Base-by-base conservation (phyloP, 1,140 invertebrate genomes). In the Drosophila mayri region DNA sequence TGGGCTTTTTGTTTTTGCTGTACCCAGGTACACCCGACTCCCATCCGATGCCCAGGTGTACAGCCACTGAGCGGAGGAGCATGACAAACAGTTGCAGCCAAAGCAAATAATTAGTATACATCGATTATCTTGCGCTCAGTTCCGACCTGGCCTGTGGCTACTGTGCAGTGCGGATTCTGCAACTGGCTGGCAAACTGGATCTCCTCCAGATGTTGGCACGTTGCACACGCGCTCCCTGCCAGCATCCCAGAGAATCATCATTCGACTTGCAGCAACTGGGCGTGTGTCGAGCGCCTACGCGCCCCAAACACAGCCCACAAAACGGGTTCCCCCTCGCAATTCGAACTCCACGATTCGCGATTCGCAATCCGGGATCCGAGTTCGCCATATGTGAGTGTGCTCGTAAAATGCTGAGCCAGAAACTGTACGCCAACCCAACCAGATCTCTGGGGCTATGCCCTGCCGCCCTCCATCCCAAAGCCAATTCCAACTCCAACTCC, bases 101-200 rank as follows among this genome's bases (percentile, higher is more conserved):
- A 90, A 85, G 85, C 85, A 90, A 90, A 90, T 90, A 90, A 90
- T 90, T 90, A 90, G 85, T 90, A 90, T 90, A 90, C 85, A 90
- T 90, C 85, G 85, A 90, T 90, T 90, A 90, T 90, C 85, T 90
- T 90, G 74, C 85, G 74, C 78, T 66, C 68, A 61, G 65, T 49
- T 35, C 20, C 60, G 28, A 43, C 68, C 80, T 76, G 82, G 80
- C 68, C 73, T 58, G 63, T 61, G 75, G 80, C 80, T 83, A 83
- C 80, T 83, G 81, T 82, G 74, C 67, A 41, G 28, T 28, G 66
- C 46, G 30, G 60, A 38, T 38, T 49, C 35, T 30, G 46, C 20
- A 18, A 32, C 30, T 37, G 35, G 20, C 28, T 61, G 62, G 37
- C 58, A 81, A 87, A 87, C 86, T 78, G 79, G 84, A 82, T 88